Conservation (phyloP, 2,797 vertebrate species). For the Notoglanidium macrostoma region DNA sequence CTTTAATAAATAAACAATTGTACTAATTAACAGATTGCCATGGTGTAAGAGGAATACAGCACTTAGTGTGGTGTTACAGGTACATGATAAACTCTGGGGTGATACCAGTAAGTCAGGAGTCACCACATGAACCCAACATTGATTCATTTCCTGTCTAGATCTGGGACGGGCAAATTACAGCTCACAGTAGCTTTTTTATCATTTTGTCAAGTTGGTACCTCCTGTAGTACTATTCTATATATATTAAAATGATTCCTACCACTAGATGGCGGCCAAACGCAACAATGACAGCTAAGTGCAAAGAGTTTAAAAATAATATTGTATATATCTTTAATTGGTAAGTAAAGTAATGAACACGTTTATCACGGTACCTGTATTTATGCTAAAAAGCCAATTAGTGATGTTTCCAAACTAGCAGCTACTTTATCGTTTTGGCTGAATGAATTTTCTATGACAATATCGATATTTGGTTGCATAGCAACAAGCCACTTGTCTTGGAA, state of each 20-base stretch:
- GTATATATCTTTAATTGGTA: background rate
- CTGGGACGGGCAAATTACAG: background rate
- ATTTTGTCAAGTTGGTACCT: background rate
- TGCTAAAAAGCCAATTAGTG: background rate
- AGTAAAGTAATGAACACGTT: background rate
- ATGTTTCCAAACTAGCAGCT: background rate
- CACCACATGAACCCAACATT: background rate
- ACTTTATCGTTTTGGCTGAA: background rate
- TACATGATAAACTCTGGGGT: background rate
- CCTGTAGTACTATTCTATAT: background rate
- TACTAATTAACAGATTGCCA: background rate
- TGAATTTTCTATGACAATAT: background rate
- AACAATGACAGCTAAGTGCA: background rate
- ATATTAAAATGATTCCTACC: background rate
- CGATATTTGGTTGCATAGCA: background rate
- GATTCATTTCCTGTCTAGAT: background rate
- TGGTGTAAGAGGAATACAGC: background rate
- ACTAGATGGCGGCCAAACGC: background rate
- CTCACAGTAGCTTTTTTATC: background rate
- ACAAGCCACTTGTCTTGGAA: background rate
- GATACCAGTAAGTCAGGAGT: background rate
- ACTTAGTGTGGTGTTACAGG: background rate
- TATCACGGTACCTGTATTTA: background rate
- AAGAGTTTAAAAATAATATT: background rate
- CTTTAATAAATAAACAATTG: background rate